Evolutionary conservation across 2,113 vertebrate species (phyloP), one percentile per base, ranked within the genome.

Genomic region (Triplophysa rosa): DNA sequence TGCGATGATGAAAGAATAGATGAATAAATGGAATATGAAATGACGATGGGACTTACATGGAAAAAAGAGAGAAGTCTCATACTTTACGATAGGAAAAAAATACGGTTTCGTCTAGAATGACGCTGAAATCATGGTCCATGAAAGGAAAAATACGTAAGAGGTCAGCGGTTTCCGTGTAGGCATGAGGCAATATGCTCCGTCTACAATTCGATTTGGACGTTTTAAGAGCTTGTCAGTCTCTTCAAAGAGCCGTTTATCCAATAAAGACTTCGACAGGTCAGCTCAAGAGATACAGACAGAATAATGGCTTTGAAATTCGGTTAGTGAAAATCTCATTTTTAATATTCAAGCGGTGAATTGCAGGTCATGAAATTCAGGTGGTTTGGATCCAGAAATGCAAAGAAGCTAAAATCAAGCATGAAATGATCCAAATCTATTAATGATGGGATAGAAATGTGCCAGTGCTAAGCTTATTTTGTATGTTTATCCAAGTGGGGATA

Each of bases 191-290:
- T 61, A 61, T 29, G 21, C 40, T 74, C 58, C 40, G 8, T 63
- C 23, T 40, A 73, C 58, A 73, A 73, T 45, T 73, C 56, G 42
- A 26, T 73, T 24, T 45, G 14, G 56, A 45, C 17, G 11, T 40
- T 73, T 58, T 62, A 73, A 42, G 37, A 62, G 70, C 70, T 73
- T 37, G 40, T 61, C 49, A 54, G 3, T 3, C 14, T 58, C n/a
- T n/a, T 58, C 19, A 58, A 19, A 47, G 40, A 49, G 24, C 29
- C 23, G 17, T 47, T 47, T 40, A 62, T 74, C 56, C 45, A 29
- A 63, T 62, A 45, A 45, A 73, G 58, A 23, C 72, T 63, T 47
- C 47, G 4, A n/a, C 26, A 24, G 72, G 37, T 63, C 14, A 24
- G 23, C 59, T 37, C 21, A 26, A 47, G 72, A 42, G 70, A 70